Conservation (phyloP, 1,140 invertebrate genomes). For the Plodia interpunctella region DNA sequence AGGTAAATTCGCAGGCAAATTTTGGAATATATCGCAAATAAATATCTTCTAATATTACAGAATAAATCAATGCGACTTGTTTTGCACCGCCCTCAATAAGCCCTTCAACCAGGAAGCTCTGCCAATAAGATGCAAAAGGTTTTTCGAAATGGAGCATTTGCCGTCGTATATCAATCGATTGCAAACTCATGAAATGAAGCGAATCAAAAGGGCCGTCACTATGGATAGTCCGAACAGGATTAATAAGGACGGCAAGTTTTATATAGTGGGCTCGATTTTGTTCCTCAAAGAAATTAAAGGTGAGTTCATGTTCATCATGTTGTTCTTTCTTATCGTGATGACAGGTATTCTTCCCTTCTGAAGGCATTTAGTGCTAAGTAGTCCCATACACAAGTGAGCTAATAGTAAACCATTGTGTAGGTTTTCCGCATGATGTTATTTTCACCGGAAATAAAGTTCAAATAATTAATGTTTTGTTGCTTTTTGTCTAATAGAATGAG, state of each 20-base stretch:
- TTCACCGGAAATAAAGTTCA: too few species aligned
- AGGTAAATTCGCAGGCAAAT: too few species aligned
- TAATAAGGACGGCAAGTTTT: constrained; percentile 53
- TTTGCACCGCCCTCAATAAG: constrained; percentile 81
- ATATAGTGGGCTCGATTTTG: constrained; percentile 58
- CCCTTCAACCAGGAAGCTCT: constrained; percentile 63
- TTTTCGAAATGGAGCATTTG: constrained; percentile 74
- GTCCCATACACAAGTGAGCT: too few species aligned
- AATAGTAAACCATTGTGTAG: too few species aligned
- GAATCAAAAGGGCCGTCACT: constrained; percentile 48
- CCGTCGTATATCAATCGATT: constrained; percentile 50
- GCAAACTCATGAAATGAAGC: constrained; percentile 58
- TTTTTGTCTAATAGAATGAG: too few species aligned
- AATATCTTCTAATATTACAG: constrained; percentile 43
- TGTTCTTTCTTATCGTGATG: too few species aligned
- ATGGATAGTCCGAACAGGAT: constrained; percentile 56
- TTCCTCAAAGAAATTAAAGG: constrained; percentile 71
- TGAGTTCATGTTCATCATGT: too few species aligned
- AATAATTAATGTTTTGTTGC: too few species aligned
- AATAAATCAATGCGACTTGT: constrained; percentile 60
- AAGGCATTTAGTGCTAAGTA: too few species aligned
- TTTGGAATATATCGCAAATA: too few species aligned
- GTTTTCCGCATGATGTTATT: too few species aligned
- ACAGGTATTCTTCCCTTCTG: too few species aligned
- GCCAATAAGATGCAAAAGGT: constrained; percentile 81